These are phyloP conservation scores for Mycetomoellerius zeteki DNA, from an alignment of 1,140 invertebrate genomes.

Conservation along the genomic window DNA sequence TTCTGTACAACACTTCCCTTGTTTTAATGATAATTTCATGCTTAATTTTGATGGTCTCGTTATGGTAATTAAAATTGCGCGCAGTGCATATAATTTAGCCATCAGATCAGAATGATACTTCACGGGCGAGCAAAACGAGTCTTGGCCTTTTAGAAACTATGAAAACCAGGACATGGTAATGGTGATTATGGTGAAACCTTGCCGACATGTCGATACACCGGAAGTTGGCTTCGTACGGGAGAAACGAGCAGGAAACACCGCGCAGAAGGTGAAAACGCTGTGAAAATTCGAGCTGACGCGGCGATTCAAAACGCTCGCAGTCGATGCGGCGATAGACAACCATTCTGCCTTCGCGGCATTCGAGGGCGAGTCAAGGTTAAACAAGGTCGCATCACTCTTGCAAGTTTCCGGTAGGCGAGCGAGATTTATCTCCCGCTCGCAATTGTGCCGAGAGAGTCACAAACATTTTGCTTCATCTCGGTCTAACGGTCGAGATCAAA, in stretches of 20 bases:
- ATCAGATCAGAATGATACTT: not conserved
- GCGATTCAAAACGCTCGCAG: conserved; percentile 64
- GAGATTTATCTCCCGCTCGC: conserved; percentile 17
- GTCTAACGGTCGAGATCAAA: not conserved
- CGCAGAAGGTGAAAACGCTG: conserved; percentile 47
- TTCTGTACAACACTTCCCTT: not conserved
- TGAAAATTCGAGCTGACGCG: conserved; percentile 38
- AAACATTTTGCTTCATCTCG: not conserved
- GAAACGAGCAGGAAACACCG: conserved; percentile 35
- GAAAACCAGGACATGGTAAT: conserved; percentile 60
- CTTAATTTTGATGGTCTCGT: not conserved
- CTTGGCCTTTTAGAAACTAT: conserved; percentile 51
- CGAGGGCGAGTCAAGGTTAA: conserved; percentile 78
- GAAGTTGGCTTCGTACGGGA: conserved; percentile 42
- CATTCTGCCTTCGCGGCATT: conserved; percentile 71
- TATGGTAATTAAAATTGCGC: conserved; percentile 11
- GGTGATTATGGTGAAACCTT: conserved; percentile 59
- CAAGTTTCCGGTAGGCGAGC: conserved; percentile 32
- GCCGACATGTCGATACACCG: conserved; percentile 62
- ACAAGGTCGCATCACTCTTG: conserved; percentile 77
- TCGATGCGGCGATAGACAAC: conserved; percentile 84
- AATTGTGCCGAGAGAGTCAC: not conserved
- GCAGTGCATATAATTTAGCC: conserved; percentile 28
- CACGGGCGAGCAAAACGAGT: conserved; percentile 28
- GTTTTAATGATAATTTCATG: conserved; percentile 8